These are phyloP conservation scores for Diorhabda sublineata DNA, from an alignment of 1,140 invertebrate species.

Conservation along the genomic window DNA sequence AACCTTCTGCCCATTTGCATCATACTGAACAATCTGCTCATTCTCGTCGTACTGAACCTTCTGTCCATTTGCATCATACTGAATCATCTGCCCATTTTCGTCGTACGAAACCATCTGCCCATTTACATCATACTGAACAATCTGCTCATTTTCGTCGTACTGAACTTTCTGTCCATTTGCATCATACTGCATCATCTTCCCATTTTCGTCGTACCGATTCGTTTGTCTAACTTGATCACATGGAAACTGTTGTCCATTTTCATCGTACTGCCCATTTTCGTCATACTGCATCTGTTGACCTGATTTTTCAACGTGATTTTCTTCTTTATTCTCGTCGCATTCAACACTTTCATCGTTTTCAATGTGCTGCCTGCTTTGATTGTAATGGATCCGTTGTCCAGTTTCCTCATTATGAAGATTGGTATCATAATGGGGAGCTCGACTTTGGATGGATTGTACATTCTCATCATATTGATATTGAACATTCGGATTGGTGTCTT, in stretches of 20 bases:
- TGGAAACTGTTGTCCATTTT: constrained; percentile 20
- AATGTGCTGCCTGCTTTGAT: constrained; percentile 15
- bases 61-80: constrained; percentile 19
- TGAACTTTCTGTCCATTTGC: constrained; percentile 1
- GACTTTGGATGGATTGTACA: no score
- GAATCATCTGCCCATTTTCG: constrained; percentile 7
- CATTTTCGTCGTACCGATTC: constrained; percentile 17
- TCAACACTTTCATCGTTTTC: constrained; percentile 12
- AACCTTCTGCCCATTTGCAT: not conserved
- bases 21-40: constrained; percentile 11
- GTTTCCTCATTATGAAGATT: not conserved
- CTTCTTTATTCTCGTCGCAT: constrained; percentile 16
- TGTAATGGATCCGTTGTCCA: not conserved
- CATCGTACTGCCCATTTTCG: constrained; percentile 32
- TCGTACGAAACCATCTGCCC: constrained; percentile 16
- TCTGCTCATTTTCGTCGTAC: constrained; percentile 19
- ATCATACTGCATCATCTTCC: constrained; percentile 15
- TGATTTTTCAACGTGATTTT: constrained; percentile 15
- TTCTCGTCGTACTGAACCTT: constrained; percentile 10
- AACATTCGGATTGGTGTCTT: not conserved
- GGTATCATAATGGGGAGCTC: not conserved
- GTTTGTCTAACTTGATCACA: not conserved
- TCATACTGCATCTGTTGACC: constrained; percentile 30
- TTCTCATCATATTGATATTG: constrained; percentile 1
- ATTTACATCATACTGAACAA: constrained; percentile 19